Evolutionary conservation across 30 jellyfish, hydroid and myxozoan genomes (phyloP), one percentile per base, ranked within the genome.

Genomic region (Cassiopea andromeda): DNA sequence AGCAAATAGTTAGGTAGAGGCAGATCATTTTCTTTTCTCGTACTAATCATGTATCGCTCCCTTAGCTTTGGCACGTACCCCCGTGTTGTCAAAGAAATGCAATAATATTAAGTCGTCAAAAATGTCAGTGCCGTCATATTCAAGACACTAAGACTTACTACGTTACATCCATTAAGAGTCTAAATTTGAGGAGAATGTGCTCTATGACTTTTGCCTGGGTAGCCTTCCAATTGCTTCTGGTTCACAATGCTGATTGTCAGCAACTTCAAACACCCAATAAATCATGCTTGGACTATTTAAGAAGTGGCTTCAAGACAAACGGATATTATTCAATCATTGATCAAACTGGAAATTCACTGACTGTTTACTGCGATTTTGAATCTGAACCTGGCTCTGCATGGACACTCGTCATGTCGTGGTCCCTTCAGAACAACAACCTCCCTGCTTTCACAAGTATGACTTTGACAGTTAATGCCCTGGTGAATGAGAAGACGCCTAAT

Each of bases 331-430:
- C 84, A 4, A 44, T 82, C 16, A 5, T 49, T 7, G 91, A 47
- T 19, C 50, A 17, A 46, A 27, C 46, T 17, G 75, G 77, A 18
- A n/a, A 82, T 14, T 7, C 60, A 2, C 12, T 15, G 54, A 68
- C 84, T 12, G 91, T 71, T 13, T 82, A 82, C 48, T 82, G 91
- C 7, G 91, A 82, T 64, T 82, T 82, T 5, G 69, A 81, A n/a
- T 66, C 91, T 7, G 91, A 82, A 68, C 91, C 83, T 43, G 83
- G 91, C 38, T 67, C 91, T 14, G 91, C 91, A 6, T 82, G 91
- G 91, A 82, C 91, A 44, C 75, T 82, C 44, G 91, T 82, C 0
- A 49, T 71, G n/a, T 82, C 91, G 18, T 82, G 89, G 89, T 75
- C 78, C 3, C 18, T 59, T 1, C 46, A 80, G 60, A 59, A 80